These are phyloP conservation scores for Sialia sialis DNA, from an alignment of 2,113 vertebrate genomes.

Conservation along the genomic window DNA sequence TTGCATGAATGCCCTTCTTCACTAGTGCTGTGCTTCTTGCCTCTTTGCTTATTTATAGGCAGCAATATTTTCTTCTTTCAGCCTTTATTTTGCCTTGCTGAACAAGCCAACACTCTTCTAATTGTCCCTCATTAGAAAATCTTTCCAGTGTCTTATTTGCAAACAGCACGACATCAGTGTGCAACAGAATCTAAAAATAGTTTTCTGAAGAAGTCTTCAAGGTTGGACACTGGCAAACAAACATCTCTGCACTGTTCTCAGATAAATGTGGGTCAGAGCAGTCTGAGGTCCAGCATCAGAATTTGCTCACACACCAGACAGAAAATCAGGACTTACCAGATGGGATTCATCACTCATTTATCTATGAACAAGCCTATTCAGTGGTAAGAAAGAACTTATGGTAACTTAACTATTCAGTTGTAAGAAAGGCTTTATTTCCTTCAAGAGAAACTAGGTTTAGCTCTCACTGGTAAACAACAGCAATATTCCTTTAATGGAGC, in stretches of 20 bases:
- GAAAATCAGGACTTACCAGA: neutral
- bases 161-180: neutral
- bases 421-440: neutral
- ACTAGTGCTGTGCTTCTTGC: neutral
- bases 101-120: neutral
- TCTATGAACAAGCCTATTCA: neutral
- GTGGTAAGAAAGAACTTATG: neutral
- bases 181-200: neutral
- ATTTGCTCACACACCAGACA: neutral
- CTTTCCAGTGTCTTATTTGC: neutral
- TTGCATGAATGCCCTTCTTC: neutral
- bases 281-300: fast-evolving
- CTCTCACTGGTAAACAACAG: neutral
- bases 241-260: neutral
- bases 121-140: neutral
- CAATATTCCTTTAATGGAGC: neutral
- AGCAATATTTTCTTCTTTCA: neutral
- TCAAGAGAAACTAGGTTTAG: neutral
- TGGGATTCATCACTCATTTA: neutral
- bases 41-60: neutral
- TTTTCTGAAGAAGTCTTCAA: neutral
- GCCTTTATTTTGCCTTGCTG: neutral
- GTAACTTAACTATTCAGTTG: neutral
- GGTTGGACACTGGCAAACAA: neutral
- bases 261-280: neutral